phyloP scores from a whole-genome alignment of 2,888 invertebrate genomes.

The Brachynemurus nebulosus region DNA sequence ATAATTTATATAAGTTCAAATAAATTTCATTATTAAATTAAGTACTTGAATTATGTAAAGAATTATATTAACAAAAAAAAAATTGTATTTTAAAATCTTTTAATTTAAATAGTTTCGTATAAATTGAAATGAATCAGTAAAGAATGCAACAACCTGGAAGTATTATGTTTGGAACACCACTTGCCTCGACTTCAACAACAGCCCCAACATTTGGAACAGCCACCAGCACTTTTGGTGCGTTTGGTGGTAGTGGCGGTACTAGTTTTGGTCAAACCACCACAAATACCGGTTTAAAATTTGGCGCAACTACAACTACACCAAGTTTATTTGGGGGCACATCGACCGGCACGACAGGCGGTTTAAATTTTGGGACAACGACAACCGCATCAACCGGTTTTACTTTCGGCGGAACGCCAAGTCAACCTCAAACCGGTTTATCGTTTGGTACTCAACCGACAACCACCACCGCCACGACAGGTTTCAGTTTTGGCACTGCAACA shows the following conservation, averaged over 20 bases:
- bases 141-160: slow-evolving; percentile 14
- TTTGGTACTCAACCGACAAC: slow-evolving; percentile 21
- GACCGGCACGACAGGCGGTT: slow-evolving; percentile 21
- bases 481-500: slow-evolving; percentile 22
- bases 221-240: slow-evolving; percentile 12
- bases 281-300: slow-evolving; percentile 7
- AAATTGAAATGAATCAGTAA: too few relatives aligned
- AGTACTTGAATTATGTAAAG: too few relatives aligned
- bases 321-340: slow-evolving; percentile 10
- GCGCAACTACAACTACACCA: neutral
- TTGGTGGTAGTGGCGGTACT: slow-evolving; percentile 6
- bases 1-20: too few relatives aligned
- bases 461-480: slow-evolving; percentile 5
- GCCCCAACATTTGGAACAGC: slow-evolving; percentile 11
- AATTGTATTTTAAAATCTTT: too few relatives aligned
- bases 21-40: too few relatives aligned
- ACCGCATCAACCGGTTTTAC: slow-evolving; percentile 11
- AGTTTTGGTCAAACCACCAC: neutral
- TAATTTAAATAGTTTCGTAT: too few relatives aligned
- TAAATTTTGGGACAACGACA: slow-evolving; percentile 20
- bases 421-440: slow-evolving; percentile 20
- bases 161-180: slow-evolving; percentile 19
- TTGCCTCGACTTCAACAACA: slow-evolving; percentile 12
- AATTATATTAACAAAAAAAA: too few relatives aligned
- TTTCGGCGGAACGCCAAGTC: slow-evolving; percentile 21